A percentile compares a stretch with the other conserved stretches of the same genome.
These are phyloP conservation scores for Acleris sparsana DNA, from an alignment of 2,888 invertebrate species.

Conservation along the genomic window DNA sequence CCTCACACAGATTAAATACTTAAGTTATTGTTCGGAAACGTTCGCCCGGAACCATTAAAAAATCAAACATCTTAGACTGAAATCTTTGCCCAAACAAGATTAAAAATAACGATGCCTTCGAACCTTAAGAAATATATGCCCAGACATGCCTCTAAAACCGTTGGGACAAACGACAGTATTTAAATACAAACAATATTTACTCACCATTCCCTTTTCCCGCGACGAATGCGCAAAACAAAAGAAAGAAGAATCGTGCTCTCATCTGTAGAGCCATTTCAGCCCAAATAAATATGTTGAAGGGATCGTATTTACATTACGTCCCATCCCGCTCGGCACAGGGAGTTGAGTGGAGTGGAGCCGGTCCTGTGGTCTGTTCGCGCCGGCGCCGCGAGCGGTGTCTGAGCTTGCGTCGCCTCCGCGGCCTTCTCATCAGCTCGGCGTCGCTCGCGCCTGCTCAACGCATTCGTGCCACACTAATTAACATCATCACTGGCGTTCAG, in stretches of 20 bases:
- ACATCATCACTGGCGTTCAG: constrained; percentile 61
- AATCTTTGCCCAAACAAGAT: constrained; percentile 26
- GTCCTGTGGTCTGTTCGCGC: constrained; percentile 38
- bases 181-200: constrained; percentile 62
- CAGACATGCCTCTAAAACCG: constrained; percentile 53
- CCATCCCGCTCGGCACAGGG: constrained; percentile 67
- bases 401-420: constrained; percentile 34
- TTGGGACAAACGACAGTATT: constrained; percentile 49
- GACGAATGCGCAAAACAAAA: constrained; percentile 68
- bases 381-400: constrained; percentile 30
- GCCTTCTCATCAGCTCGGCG: constrained; percentile 55
- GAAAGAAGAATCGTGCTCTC: constrained; percentile 62
- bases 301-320: constrained; percentile 64
- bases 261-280: constrained; percentile 74
- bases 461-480: constrained; percentile 77
- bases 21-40: constrained; percentile 29
- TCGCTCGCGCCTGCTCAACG: constrained; percentile 58
- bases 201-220: constrained; percentile 66
- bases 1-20: constrained; percentile 1
- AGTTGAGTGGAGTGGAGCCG: constrained; percentile 34
- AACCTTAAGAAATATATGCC: constrained; percentile 49
- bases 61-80: constrained; percentile 31
- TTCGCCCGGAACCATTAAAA: constrained; percentile 27
- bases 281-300: constrained; percentile 63
- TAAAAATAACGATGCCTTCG: constrained; percentile 28